A percentile compares a stretch with the other conserved stretches of the same genome.
Conservation (phyloP, 2,113 vertebrate species). For the Telmatochromis sp. region DNA sequence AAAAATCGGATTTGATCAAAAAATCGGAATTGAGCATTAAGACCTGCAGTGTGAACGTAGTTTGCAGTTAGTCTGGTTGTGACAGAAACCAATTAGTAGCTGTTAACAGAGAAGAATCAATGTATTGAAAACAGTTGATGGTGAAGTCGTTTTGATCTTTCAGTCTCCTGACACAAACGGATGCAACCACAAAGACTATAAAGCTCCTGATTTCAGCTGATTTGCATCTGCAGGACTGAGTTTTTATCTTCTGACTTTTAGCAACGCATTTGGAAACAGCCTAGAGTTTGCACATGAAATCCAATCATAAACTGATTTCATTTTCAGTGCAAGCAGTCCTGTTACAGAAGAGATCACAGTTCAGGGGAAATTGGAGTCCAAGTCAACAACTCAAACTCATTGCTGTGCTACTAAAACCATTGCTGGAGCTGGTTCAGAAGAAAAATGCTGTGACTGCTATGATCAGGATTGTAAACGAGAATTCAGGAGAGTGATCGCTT, state of each 20-base stretch:
- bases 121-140: background rate
- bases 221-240: background rate
- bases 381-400: background rate
- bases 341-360: background rate
- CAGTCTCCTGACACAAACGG: background rate
- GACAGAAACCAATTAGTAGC: background rate
- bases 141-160: background rate
- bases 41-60: background rate
- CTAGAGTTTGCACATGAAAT: background rate
- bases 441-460: constrained; percentile 68
- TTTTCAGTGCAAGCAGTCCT: background rate
- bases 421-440: constrained; percentile 57
- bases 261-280: background rate
- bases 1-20: background rate
- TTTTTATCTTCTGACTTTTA: background rate
- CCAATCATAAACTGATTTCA: background rate
- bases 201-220: background rate
- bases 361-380: background rate
- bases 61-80: background rate
- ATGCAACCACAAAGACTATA: background rate
- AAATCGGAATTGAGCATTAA: background rate
- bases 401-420: background rate
- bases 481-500: constrained; percentile 60
- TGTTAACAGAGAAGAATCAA: background rate
- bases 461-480: constrained; percentile 62